A percentile compares a stretch with the other conserved stretches of the same genome.
Conservation (phyloP, 2,888 invertebrate species). For the Thereva unica region DNA sequence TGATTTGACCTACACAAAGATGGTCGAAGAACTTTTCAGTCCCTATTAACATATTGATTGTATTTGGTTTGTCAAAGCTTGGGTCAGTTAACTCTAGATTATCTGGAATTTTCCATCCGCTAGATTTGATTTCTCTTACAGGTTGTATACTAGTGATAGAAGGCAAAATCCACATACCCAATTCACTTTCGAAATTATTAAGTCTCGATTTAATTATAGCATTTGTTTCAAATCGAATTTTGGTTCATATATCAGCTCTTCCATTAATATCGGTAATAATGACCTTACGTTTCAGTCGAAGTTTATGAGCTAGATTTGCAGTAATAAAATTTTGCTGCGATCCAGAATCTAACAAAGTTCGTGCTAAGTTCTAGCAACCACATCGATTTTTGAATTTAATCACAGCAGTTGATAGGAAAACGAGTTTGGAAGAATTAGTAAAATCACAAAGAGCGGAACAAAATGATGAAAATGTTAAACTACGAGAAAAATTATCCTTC, state of each 20-base stretch:
- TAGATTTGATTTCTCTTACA: no score
- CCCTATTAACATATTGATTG: constrained; percentile 15
- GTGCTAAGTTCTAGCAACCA: neutral
- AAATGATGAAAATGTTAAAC: neutral
- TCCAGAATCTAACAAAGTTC: constrained; percentile 6
- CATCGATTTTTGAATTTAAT: constrained; percentile 4
- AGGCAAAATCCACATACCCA: no score
- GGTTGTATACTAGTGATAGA: no score
- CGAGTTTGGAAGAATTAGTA: neutral
- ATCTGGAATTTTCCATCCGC: no score
- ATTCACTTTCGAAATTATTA: no score
- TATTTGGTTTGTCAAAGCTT: no score
- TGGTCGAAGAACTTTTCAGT: constrained; percentile 8
- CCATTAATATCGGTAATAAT: neutral
- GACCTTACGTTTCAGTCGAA: neutral
- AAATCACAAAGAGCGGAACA: neutral
- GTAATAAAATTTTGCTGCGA: constrained; percentile 4
- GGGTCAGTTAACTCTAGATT: no score
- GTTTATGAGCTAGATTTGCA: neutral
- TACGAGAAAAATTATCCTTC: neutral
- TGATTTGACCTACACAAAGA: neutral
- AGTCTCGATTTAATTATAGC: neutral
- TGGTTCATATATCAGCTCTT: neutral
- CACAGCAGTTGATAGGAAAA: constrained; percentile 1
- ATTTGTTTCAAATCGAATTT: neutral